Evolutionary conservation across 2,113 vertebrate genomes (phyloP), one percentile per base, ranked within the genome.

Genomic region (Bungarus multicinctus): DNA sequence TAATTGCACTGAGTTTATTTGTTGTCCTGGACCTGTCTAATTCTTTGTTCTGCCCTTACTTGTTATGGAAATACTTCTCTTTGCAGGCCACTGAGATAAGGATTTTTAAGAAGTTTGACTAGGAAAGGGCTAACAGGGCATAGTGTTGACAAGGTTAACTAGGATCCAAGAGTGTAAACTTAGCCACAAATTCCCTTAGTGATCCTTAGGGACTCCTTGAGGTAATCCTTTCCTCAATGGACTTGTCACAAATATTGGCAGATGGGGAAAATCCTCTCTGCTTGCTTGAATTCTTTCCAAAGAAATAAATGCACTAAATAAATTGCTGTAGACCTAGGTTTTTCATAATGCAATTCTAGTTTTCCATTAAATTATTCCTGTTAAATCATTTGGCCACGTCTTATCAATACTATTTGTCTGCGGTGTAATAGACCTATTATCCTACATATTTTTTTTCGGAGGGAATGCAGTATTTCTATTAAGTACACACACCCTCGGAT

Each of bases 341-440:
- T 34, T 85, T 81, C 30, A 74, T 30, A 52, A 25, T 74, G 34
- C 34, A 30, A 27, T 64, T 88, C 14, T 87, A 43, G 16, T 88
- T 53, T 88, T 53, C 25, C 69, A 52, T 54, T 8, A 6, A 54
- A 74, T 50, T 9, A 74, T 16, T 54, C 23, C 58, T 81, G 18
- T 90, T 52, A 81, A 39, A 60, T 90, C 25, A 53, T 60, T 85
- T 25, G 14, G 22, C 27, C 16, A 16, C 12, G 34, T 9, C 34
- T 85, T 85, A 89, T 20, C 45, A 93, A 43, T 93, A 30, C 55
- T 93, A 43, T 90, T 60, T 93, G 60, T 64, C 86, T 47, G 20
- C 30, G 52, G 20, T 52, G 18, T 81, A 60, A 89, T 10, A 87
- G 43, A 47, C 22, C 25, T 50, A 34, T 86, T 90, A 25, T 27